Base-by-base conservation (phyloP, 2,888 invertebrate genomes). In the Tryphoninae sp. region DNA sequence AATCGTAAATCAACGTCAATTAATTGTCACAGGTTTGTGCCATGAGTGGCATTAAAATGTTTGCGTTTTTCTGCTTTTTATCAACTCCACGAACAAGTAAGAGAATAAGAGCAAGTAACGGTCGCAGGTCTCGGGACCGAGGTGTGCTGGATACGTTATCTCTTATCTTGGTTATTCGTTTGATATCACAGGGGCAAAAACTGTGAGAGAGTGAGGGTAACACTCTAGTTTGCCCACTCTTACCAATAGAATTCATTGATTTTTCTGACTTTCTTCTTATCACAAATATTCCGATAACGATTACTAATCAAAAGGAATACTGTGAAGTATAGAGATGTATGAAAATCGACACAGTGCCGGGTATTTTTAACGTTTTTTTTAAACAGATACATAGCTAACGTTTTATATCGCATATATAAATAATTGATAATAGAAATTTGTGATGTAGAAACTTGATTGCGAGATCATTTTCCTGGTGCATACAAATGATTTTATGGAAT, bases 151-250 rank as follows among this genome's bases (percentile, higher is more conserved):
- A 40, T 76, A 62, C 83, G 86, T 91, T 91, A 91, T 91, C 91
- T 91, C 91, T 91, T 91, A 91, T 91, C 91, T 88, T 75, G 73
- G 73, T 77, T 79, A 80, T 82, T 84, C 83, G 83, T 82, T 87
- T 86, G 87, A 86, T 90, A 90, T 89, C 89, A 69, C 72, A 23
- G 45, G 16, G 19, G 53, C 42, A 59, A 51, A 53, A 73, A 74
- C 7, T 7, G 64, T 64, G 22, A 45, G 19, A 59, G 26, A 26
- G 55, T 19, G 23, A 64, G 55, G 55, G 51, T 19, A 76, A 40
- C 73, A 79, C 79, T 82, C 45, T 40, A 64, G 51, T 72, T 22
- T 26, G 73, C 19, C 65, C 51, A n/a, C 61, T 72, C 76, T 75
- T 64, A 55, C 68, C 68, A 64, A 76, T 73, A 11, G 33, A 16